Evolutionary conservation across 2,888 invertebrate genomes (phyloP), one percentile per base, ranked within the genome.

Genomic region (Gymnosoma rotundatum): DNA sequence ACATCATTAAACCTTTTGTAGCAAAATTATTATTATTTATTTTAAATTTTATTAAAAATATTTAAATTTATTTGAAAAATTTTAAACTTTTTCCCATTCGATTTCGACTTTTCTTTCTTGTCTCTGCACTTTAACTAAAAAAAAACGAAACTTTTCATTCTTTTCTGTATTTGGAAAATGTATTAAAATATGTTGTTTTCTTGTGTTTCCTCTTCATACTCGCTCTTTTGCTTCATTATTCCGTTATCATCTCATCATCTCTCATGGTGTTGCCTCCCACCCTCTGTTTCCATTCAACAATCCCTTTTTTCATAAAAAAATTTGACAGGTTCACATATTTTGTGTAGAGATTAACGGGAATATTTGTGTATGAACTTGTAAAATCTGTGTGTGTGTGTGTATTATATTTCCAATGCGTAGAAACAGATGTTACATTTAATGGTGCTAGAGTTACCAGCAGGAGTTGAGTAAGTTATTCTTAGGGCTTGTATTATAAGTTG

Each of bases 141-240:
- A 50, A 72, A 81, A 83, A 75, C 32, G n/a, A 66, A 80, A 58
- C 48, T 86, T 86, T 87, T 76, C 86, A 76, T 83, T 86, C 83
- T 87, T 87, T 86, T 87, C 85, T 87, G 86, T 87, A 86, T 87
- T 83, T 86, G 85, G 82, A 87, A 87, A 84, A 84, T 78, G 38
- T 84, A 81, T 84, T 84, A 84, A 84, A 84, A 81, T 84, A 84
- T 84, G 84, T 83, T 82, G 63, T 69, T 70, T 81, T 69, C 54
- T 63, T 56, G 16, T 56, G 61, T 48, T 56, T 69, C 38, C 69
- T 80, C 72, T 73, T 50, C 42, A 61, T 61, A 69, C 60, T 63
- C 58, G 48, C 78, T 81, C 70, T 78, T 81, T 66, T 66, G 16
- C 45, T 73, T 32, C 58, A 12, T 21, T 50, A 50, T 60, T 66